These are phyloP conservation scores for Vombatus ursinus DNA, from an alignment of 2,113 vertebrate genomes.

Conservation along the genomic window DNA sequence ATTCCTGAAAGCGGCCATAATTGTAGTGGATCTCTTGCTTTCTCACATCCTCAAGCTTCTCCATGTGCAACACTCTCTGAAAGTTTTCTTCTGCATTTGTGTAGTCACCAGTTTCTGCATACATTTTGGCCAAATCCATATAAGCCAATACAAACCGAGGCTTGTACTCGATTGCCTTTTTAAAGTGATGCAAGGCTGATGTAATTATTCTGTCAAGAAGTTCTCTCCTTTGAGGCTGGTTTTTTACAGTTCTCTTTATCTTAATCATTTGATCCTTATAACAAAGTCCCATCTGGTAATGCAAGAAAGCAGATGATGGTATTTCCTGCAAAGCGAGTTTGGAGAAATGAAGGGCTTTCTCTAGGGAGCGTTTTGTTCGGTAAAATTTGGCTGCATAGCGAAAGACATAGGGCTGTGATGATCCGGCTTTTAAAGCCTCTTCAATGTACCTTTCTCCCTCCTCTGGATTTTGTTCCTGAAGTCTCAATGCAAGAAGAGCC, in stretches of 20 bases:
- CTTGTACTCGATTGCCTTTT: constrained; percentile 69
- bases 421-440: constrained; percentile 74
- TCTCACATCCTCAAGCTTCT: background rate
- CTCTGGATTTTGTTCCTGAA: constrained; percentile 51
- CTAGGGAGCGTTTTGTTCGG: constrained; percentile 66
- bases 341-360: constrained; percentile 74
- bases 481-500: constrained; percentile 82
- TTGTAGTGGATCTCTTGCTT: constrained; percentile 47
- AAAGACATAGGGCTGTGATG: constrained; percentile 77
- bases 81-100: constrained; percentile 80
- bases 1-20: constrained; percentile 78
- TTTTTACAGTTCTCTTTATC: background rate
- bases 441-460: constrained; percentile 77
- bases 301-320: constrained; percentile 76
- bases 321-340: constrained; percentile 70
- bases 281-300: constrained; percentile 84
- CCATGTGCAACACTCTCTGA: constrained; percentile 59
- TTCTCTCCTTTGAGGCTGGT: background rate
- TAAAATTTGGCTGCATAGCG: constrained; percentile 84
- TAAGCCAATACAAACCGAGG: constrained; percentile 7
- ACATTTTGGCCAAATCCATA: constrained; percentile 73
- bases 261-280: background rate
- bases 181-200: constrained; percentile 77
- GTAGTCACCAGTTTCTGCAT: constrained; percentile 52
- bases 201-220: constrained; percentile 13